phyloP scores from a whole-genome alignment of 2,113 vertebrate species.

The Erinaceus europaeus region DNA sequence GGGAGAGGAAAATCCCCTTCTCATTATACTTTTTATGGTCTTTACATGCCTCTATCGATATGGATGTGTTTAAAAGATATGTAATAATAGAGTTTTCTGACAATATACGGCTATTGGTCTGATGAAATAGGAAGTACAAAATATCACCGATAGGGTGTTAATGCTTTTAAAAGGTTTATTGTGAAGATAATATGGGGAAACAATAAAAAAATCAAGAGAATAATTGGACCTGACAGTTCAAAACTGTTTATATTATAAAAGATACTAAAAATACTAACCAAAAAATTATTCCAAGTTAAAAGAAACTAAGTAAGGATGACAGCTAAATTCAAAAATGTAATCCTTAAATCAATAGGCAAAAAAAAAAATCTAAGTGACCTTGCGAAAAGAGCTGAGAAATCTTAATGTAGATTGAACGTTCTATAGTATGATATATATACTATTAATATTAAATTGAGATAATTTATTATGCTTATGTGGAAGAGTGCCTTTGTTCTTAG shows the following conservation, averaged over 20 bases:
- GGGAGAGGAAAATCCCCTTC: background rate
- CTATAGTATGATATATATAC: background rate
- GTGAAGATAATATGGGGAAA: background rate
- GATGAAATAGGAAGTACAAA: background rate
- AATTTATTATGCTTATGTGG: background rate
- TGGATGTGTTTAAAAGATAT: background rate
- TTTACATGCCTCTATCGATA: background rate
- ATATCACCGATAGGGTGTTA: background rate
- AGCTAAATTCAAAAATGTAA: background rate
- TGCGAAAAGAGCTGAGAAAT: background rate
- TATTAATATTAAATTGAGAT: background rate
- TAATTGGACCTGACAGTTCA: background rate
- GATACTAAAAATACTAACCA: background rate
- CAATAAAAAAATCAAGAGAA: background rate
- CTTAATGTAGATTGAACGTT: background rate
- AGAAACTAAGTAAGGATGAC: background rate
- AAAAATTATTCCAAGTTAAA: constrained; percentile 1
- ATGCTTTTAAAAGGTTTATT: background rate
- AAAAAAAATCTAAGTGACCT: background rate
- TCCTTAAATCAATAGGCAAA: background rate
- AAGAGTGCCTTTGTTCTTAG: background rate
- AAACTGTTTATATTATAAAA: constrained; percentile 12
- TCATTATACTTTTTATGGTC: background rate
- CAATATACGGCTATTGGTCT: background rate
- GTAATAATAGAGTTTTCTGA: too few relatives aligned